A percentile compares a stretch with the other conserved stretches of the same genome.
phyloP scores from a whole-genome alignment of 2,113 vertebrate species.

The Excalfactoria chinensis region DNA sequence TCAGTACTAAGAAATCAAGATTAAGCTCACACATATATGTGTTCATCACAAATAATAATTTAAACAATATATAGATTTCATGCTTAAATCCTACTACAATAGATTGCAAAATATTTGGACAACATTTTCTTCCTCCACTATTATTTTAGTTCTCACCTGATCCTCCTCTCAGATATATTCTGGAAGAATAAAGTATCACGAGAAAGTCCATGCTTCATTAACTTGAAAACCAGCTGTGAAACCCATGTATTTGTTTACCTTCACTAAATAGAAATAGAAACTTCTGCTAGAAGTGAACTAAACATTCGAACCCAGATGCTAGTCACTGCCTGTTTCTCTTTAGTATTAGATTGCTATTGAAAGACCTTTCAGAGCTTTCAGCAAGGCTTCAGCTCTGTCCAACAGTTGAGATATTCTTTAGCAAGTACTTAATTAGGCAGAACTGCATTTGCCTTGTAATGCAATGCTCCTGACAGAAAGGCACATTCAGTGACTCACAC shows the following conservation, averaged over 20 bases:
- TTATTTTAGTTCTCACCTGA: neutral
- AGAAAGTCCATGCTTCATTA: neutral
- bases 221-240: neutral
- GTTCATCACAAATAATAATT: neutral
- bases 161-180: neutral
- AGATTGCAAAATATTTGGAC: neutral
- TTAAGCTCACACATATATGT: accelerated
- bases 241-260: accelerated
- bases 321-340: neutral
- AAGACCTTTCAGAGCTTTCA: neutral
- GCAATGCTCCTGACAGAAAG: neutral
- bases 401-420: neutral
- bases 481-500: too few relatives aligned
- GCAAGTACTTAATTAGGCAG: neutral
- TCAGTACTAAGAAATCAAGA: neutral
- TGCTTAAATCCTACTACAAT: neutral
- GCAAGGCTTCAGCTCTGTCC: neutral
- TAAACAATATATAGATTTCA: neutral
- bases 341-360: neutral
- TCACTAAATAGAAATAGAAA: neutral
- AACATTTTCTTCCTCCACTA: neutral
- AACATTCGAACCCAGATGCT: neutral
- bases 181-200: neutral
- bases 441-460: neutral
- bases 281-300: neutral